Base-by-base conservation (phyloP, 2,888 invertebrate species). In the Heliconius aoede region DNA sequence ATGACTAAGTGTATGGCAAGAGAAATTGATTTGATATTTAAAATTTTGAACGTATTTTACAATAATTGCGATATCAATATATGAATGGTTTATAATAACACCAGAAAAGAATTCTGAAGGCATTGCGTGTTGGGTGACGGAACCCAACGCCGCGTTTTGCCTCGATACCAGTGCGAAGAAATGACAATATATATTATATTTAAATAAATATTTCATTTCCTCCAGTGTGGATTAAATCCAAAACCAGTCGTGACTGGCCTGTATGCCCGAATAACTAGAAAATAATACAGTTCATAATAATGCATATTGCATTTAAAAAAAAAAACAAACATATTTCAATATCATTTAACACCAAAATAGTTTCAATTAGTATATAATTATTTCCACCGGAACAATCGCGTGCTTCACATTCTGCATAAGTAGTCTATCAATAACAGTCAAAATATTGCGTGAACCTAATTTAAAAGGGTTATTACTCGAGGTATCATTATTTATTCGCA, bases 321-420 rank as follows among this genome's bases (percentile, higher is more conserved):
- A 30, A 8, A 64, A 32, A 32, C 11, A 32, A 64, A 64, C 21
- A n/a, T 64, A 11, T 11, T n/a, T n/a, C n/a, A 32, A 32, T 64
- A 32, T 32, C 32, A n/a, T 21, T 30, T 32, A 64, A n/a, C 30
- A 62, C 4, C 30, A 21, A 30, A n/a, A 28, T 13, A n/a, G 2
- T 11, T 64, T 26, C 24, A 24, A 65, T 65, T 65, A 65, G 65
- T 40, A 8, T 7, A 36, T 65, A 65, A 65, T 65, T 65, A 15
- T 26, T 60, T 60, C 4, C 26, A 65, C 3, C 65, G 36, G 64
- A 65, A 65, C 65, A 65, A 65, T 65, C 24, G 65, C 65, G 65
- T 65, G 65, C 11, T 18, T 24, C 36, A 5, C 24, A 32, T 36
- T 36, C 36, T 65, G 36, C 4, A 65, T 36, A 36, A 46, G 18